Conservation (phyloP, 2,888 invertebrate species). For the Smittia sp. region DNA sequence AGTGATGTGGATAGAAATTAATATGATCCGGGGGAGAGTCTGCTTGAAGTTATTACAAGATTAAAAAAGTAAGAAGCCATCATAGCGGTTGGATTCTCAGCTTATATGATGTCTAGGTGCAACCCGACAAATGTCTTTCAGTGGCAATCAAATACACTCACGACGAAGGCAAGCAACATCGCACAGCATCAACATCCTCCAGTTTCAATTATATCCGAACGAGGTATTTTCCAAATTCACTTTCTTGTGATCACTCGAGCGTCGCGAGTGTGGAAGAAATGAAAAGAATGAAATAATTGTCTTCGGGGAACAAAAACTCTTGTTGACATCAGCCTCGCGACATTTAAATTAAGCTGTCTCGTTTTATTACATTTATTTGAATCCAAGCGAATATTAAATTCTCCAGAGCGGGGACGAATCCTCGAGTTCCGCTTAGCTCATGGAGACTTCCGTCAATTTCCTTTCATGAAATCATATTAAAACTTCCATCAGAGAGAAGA, state of each 20-base stretch:
- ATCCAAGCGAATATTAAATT: not conserved
- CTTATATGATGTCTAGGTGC: too few species aligned
- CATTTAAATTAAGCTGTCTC: slow-evolving; percentile 9
- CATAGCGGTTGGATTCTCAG: too few species aligned
- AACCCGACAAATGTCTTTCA: not conserved
- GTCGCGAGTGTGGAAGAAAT: not conserved
- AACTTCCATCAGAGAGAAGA: not conserved
- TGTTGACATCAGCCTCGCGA: slow-evolving; percentile 1
- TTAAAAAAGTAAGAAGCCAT: not conserved
- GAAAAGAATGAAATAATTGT: slow-evolving; percentile 7
- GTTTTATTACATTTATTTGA: slow-evolving; percentile 2
- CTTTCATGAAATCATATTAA: not conserved
- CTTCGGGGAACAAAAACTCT: not conserved
- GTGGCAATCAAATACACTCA: too few species aligned
- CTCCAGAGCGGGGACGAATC: not conserved
- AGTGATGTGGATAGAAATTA: slow-evolving; percentile 14
- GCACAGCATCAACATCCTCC: too few species aligned
- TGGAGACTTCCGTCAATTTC: slow-evolving; percentile 22
- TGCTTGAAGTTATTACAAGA: not conserved
- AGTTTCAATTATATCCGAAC: too few species aligned
- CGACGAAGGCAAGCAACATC: too few species aligned
- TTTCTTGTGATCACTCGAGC: slow-evolving; percentile 5
- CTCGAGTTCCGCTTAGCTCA: slow-evolving; percentile 1
- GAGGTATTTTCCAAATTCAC: not conserved
- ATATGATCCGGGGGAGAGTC: not conserved